These are phyloP conservation scores for Trichogramma dendrolimi DNA, from an alignment of 2,888 invertebrate species.

Conservation along the genomic window DNA sequence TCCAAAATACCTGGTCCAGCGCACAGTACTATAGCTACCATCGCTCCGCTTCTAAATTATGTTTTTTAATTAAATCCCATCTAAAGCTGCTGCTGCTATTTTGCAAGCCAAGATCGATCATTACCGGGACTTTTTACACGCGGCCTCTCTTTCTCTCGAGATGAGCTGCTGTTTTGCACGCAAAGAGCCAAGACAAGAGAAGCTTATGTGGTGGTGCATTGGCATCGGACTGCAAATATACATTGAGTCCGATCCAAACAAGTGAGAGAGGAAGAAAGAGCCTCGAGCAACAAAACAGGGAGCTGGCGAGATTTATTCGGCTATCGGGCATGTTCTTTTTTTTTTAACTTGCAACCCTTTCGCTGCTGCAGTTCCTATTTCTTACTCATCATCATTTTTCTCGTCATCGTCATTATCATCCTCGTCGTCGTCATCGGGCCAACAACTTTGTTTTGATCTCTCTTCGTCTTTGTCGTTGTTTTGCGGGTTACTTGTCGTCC, in stretches of 20 bases:
- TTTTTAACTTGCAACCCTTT: neutral
- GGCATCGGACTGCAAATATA: constrained; percentile 7
- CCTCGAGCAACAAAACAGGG: constrained; percentile 48
- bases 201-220: too few relatives aligned
- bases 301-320: constrained; percentile 51
- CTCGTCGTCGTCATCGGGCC: constrained; percentile 31
- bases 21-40: constrained; percentile 46
- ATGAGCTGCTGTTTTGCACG: too few relatives aligned
- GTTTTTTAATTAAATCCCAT: constrained; percentile 53
- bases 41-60: constrained; percentile 49
- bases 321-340: constrained; percentile 34
- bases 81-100: constrained; percentile 35
- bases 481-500: neutral
- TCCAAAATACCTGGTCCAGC: constrained; percentile 12
- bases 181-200: too few relatives aligned
- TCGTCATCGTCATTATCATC: constrained; percentile 33
- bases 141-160: too few relatives aligned
- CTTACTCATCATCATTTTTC: neutral
- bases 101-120: constrained; percentile 24
- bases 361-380: neutral
- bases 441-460: constrained; percentile 16
- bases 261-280: constrained; percentile 20
- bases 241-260: constrained; percentile 32
- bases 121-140: constrained; percentile 18
- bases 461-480: constrained; percentile 24